A percentile compares a stretch with the other conserved stretches of the same genome.
Conservation (phyloP, 1,140 invertebrate genomes). For the Drosophila serrata region DNA sequence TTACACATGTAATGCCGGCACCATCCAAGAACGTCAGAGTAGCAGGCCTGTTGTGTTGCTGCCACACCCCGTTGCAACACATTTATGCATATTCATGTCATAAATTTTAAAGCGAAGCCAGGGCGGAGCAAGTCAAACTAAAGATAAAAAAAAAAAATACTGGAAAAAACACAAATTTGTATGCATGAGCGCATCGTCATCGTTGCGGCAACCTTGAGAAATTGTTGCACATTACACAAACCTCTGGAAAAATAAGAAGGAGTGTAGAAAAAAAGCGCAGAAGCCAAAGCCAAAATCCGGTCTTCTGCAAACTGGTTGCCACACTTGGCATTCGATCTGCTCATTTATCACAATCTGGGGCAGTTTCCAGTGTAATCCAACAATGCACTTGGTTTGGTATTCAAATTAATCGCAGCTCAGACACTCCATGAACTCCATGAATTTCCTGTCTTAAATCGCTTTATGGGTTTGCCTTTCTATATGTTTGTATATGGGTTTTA, state of each 20-base stretch:
- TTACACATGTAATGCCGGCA: conserved; percentile 65
- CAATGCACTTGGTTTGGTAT: conserved; percentile 20
- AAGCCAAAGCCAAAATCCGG: conserved; percentile 38
- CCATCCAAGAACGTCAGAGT: conserved; percentile 46
- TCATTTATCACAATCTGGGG: conserved; percentile 53
- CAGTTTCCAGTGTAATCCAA: conserved; percentile 18
- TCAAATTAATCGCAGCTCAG: conserved; percentile 32
- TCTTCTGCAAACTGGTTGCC: conserved; percentile 55
- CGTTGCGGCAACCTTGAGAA: conserved; percentile 73
- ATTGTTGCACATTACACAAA: conserved; percentile 48
- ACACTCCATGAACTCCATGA: conserved; percentile 13
- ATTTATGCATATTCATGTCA: conserved; percentile 83
- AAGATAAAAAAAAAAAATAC: neutral
- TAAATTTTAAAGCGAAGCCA: conserved; percentile 65
- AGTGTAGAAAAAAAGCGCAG: conserved; percentile 28
- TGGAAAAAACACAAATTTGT: conserved; percentile 40
- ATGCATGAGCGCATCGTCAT: conserved; percentile 71
- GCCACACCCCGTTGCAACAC: conserved; percentile 72
- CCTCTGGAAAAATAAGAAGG: conserved; percentile 5
- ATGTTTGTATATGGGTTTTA: neutral
- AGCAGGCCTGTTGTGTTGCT: conserved; percentile 5
- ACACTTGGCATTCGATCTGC: conserved; percentile 51
- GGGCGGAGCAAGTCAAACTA: conserved; percentile 1
- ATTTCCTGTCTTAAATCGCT: conserved; percentile 19
- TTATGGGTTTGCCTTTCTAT: neutral